phyloP scores from a whole-genome alignment of 2,888 invertebrate genomes.

The Conomelus anceps region DNA sequence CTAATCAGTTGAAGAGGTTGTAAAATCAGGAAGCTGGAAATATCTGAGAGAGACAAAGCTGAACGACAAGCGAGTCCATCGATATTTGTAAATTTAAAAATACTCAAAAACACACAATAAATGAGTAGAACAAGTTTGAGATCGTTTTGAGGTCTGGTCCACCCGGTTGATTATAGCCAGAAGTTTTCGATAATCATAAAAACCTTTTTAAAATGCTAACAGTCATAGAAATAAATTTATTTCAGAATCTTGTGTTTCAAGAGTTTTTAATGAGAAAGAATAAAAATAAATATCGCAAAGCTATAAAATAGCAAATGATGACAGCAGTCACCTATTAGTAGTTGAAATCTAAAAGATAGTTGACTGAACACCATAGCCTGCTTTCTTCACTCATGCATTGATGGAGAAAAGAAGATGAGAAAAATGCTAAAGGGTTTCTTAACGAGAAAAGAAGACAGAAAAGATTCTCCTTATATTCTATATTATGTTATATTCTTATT shows the following conservation, averaged over 20 bases:
- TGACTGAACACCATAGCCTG: not conserved
- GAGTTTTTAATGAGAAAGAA: not conserved
- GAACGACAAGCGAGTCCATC: not conserved
- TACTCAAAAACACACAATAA: not conserved
- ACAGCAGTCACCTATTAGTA: not conserved
- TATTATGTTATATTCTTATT: no score
- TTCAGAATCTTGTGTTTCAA: not conserved
- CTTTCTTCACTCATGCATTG: not conserved
- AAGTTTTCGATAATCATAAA: not conserved
- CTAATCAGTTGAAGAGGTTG: not conserved
- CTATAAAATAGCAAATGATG: not conserved
- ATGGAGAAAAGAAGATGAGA: not conserved
- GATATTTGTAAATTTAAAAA: not conserved
- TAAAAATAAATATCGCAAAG: not conserved
- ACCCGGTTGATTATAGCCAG: not conserved
- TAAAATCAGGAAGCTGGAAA: not conserved
- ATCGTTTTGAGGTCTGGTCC: not conserved
- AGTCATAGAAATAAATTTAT: not conserved
- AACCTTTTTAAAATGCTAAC: not conserved
- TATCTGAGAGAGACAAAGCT: no score
- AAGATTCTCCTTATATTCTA: no score
- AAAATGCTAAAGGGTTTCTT: no score
- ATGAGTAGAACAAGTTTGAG: not conserved
- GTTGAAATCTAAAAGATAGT: not conserved
- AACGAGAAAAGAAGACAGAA: no score